Evolutionary conservation across 2,113 vertebrate genomes (phyloP), one percentile per base, ranked within the genome.

Genomic region (Octodon degus): DNA sequence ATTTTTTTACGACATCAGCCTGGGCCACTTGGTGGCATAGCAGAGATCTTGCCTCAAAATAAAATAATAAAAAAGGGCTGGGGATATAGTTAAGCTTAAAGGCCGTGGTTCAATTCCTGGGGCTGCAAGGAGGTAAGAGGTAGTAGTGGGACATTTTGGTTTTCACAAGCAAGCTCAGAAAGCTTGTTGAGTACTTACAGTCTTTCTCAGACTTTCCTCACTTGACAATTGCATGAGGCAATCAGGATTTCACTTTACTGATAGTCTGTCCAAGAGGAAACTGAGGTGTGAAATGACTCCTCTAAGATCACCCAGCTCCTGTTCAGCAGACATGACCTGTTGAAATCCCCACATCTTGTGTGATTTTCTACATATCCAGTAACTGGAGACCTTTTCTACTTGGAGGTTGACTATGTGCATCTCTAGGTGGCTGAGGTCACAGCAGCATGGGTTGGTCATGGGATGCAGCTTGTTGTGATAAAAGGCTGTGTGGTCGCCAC

Each of bases 281-380:
- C 3, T 13, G 11, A 85, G 60, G 30, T 30, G 5, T 16, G 30
- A 62, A 50, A 32, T 24, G 43, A 67, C 19, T 12, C 5, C 3
- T 32, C 60, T 25, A 43, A 65, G 62, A 14, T 62, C 32, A 43
- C 34, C 24, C 9, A n/a, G 34, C 62, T 34, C 5, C 81, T 32
- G 3, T 7, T 0, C 1, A 1, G 19, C 34, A 58, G 40, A n/a
- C 14, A 2, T 0, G 24, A 37, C 14, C 7, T 19, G 30, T 30
- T 47, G 6, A 34, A 34, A 24, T 3, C 27, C 7, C 34, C 47
- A 4, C 17, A 4, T 34, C 67, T 1, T 10, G 13, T 25, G 70
- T 9, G 2, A 13, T 47, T 37, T 50, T 20, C 3, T 11, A 0
- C 5, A 4, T 25, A 7, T 17, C 32, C 7, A 4, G 20, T 77